Base-by-base conservation (phyloP, 2,888 invertebrate genomes). In the Thecocarcelia acutangulata region DNA sequence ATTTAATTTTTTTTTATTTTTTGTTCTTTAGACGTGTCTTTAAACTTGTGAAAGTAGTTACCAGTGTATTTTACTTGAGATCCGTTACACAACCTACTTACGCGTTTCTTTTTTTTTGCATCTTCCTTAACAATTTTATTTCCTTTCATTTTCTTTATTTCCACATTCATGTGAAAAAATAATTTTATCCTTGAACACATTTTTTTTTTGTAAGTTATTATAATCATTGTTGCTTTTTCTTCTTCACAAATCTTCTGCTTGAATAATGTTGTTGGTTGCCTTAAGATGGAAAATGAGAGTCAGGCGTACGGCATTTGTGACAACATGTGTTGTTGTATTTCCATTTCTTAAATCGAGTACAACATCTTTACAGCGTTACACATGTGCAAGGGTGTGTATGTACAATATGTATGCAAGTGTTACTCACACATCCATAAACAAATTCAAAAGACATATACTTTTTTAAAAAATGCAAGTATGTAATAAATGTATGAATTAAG, bases 221-320 rank as follows among this genome's bases (percentile, higher is more conserved):
- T 46, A 52, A 13, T 17, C 33, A 3, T 13, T 59, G 42, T 24
- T 42, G 21, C n/a, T n/a, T 61, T 42, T 68, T 42, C 54, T 69
- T 66, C 17, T 58, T 48, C 66, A 58, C 52, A 69, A 37, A 69
- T 76, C 54, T 64, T 63, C 24, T 42, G 54, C 73, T n/a, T 74
- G 37, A 76, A 69, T 63, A 54, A 54, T 61, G 76, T 56, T 73
- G 74, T 48, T 73, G 74, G 40, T n/a, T n/a, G n/a, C n/a, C 74
- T 74, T 48, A 46, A 56, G 33, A 56, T 58, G 64, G 24, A 56
- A 40, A 70, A 58, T 28, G 44, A 56, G n/a, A 59, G 28, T 70
- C 59, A 59, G 37, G 24, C 40, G 42, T 48, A 21, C 9, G 33
- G 6, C 42, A 46, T 46, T 12, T 58, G 37, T 33, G 58, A 6